Base-by-base conservation (phyloP, 2,797 vertebrate species). In the Lacerta viridis region DNA sequence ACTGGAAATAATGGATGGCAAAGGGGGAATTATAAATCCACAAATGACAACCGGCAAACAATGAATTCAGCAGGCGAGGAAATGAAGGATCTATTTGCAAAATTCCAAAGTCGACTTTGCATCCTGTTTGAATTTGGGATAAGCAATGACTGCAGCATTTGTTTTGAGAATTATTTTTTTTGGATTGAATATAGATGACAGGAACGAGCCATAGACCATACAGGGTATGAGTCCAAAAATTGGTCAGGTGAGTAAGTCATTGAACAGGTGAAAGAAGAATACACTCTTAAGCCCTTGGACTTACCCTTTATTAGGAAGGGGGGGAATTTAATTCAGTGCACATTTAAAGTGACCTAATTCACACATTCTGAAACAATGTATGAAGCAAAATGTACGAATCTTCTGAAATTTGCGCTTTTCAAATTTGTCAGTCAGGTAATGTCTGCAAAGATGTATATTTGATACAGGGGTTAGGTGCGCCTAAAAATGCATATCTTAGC, bases 1-100 rank as follows among this genome's bases (percentile, higher is more conserved):
- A 86, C 41, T 77, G 20, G 71, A 76, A 85, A 85, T 76, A 76
- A 89, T 85, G 27, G 43, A 85, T 55, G 27, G 84, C 69, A 80
- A 80, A 86, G 15, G 39, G 72, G 78, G 76, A 68, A 76, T 89
- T 82, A 76, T 81, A 69, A 75, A 74, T 82, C 36, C 36, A 25
- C 61, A n/a, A 27, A 55, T 59, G 71, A 81, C 33, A 74, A 76
- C 23, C 5, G 41, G 83, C 41, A 76, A 81, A 69, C 43, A 41
- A 66, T 72, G 68, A 68, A 55, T 61, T 68, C 64, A 7, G 39
- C n/a, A 20, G 50, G 39, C 9, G 15, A 66, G 71, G 83, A 74
- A 85, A 59, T n/a, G 66, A 72, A 88, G 78, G 78, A 15, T 36
- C 15, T 11, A 5, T 72, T 69, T 80, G 69, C n/a, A 43, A 75